Evolutionary conservation across 2,888 invertebrate species (phyloP).

Genomic region (Acleris literana): DNA sequence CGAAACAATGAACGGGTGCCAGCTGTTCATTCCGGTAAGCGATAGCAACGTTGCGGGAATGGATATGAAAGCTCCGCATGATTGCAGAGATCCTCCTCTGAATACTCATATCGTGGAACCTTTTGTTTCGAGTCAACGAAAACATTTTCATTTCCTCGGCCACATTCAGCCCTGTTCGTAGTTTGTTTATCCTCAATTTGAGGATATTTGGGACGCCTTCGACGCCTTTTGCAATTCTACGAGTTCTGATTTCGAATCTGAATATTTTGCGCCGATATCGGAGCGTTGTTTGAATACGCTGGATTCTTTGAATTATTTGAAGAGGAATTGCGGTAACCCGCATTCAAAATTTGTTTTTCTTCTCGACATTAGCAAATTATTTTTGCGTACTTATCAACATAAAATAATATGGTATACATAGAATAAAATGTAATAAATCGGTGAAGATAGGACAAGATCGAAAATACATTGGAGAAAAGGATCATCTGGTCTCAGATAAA

Average conservation of each 20-base stretch:
- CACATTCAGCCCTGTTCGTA: slow-evolving; percentile 49
- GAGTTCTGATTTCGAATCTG: slow-evolving; percentile 58
- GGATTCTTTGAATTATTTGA: slow-evolving; percentile 18
- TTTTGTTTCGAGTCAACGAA: slow-evolving; percentile 60
- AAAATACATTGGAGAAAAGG: background rate
- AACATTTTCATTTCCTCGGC: slow-evolving; percentile 64
- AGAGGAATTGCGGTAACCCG: slow-evolving; percentile 2
- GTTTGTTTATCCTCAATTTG: slow-evolving; percentile 65
- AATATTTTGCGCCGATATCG: slow-evolving; percentile 51
- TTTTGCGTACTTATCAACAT: background rate
- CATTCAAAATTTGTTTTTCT: slow-evolving; percentile 1
- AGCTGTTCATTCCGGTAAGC: slow-evolving; percentile 68
- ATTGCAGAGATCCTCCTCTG: slow-evolving; percentile 56
- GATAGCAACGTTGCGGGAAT: slow-evolving; percentile 56
- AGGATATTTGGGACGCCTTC: slow-evolving; percentile 51
- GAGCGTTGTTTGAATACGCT: slow-evolving; percentile 22
- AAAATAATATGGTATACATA: background rate
- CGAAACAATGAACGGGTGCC: slow-evolving; percentile 63
- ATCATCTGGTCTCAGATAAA: background rate
- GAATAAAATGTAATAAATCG: background rate
- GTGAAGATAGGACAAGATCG: no score
- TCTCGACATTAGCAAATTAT: background rate
- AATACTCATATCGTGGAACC: slow-evolving; percentile 57
- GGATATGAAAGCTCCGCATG: slow-evolving; percentile 58
- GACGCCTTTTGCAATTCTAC: slow-evolving; percentile 52